Evolutionary conservation across 2,888 invertebrate genomes (phyloP).

Genomic region (Hyppa rectilinea): DNA sequence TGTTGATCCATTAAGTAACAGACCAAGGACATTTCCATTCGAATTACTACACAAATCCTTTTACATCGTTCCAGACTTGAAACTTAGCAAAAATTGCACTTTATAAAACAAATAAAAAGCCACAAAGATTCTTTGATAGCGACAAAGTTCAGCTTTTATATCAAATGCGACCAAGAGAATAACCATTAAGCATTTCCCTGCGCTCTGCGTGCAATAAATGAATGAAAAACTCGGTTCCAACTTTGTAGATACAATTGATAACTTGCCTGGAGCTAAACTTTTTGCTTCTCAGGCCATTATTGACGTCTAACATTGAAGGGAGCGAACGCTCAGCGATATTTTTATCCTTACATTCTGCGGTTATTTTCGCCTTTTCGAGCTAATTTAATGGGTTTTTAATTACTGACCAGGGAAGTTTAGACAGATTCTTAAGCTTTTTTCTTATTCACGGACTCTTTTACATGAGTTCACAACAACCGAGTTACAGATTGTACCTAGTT

Average conservation of each 20-base stretch:
- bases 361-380: conserved; percentile 65
- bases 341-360: conserved; percentile 71
- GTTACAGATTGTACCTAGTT: too few relatives aligned
- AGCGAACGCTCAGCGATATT: conserved; percentile 73
- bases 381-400: conserved; percentile 68
- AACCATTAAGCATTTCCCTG: conserved; percentile 85
- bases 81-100: conserved; percentile 78
- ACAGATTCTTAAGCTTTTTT: conserved; percentile 37
- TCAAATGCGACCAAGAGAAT: conserved; percentile 81
- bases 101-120: conserved; percentile 76
- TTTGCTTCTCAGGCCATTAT: conserved; percentile 84
- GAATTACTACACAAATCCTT: conserved; percentile 74
- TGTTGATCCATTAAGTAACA: conserved; percentile 40
- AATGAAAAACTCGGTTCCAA: conserved; percentile 83
- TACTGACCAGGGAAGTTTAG: conserved; percentile 44
- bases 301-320: conserved; percentile 77
- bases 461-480: conserved; percentile 18
- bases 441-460: conserved; percentile 34
- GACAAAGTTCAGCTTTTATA: conserved; percentile 82
- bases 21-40: conserved; percentile 63
- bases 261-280: conserved; percentile 84
- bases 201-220: conserved; percentile 85
- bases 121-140: conserved; percentile 74
- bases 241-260: conserved; percentile 87
- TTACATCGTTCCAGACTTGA: conserved; percentile 72